These are phyloP conservation scores for Lepidothrix coronata DNA, from an alignment of 2,113 vertebrate genomes.

Conservation along the genomic window DNA sequence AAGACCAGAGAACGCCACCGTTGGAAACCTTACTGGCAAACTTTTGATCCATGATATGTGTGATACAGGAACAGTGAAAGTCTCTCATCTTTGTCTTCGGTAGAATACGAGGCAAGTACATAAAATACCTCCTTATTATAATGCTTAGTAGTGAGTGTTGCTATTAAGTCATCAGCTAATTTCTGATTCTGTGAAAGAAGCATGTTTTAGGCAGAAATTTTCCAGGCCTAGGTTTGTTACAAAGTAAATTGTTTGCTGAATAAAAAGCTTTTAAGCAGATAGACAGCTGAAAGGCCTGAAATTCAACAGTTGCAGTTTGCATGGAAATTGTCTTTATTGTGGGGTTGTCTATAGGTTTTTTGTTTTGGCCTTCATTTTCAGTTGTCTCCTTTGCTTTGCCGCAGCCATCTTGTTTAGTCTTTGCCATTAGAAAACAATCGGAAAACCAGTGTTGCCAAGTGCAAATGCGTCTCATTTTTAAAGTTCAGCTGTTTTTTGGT, in stretches of 20 bases:
- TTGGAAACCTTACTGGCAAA: background rate
- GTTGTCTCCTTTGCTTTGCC: slow-evolving; percentile 35
- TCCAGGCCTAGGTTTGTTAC: slow-evolving; percentile 43
- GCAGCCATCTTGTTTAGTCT: slow-evolving; percentile 51
- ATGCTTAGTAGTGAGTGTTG: slow-evolving; percentile 2
- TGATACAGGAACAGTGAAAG: background rate
- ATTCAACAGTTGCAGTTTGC: slow-evolving; percentile 57
- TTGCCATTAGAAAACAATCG: slow-evolving; percentile 49
- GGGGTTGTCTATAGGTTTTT: slow-evolving; percentile 54
- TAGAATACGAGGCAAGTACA: background rate
- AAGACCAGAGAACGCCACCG: background rate
- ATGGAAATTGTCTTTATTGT: slow-evolving; percentile 63
- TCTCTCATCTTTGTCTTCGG: background rate
- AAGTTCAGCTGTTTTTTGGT: background rate
- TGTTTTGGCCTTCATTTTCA: slow-evolving; percentile 36
- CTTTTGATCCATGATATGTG: background rate
- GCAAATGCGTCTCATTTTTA: slow-evolving; percentile 32
- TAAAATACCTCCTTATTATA: slow-evolving; percentile 45
- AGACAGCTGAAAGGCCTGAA: slow-evolving; percentile 60
- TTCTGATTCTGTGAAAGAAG: slow-evolving; percentile 51
- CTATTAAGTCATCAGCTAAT: slow-evolving; percentile 48
- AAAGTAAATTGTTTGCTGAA: slow-evolving; percentile 57
- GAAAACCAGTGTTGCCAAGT: slow-evolving; percentile 39
- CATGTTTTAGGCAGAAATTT: slow-evolving; percentile 50
- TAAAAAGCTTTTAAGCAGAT: slow-evolving; percentile 52